Percentiles rank a stretch among this genome's conserved stretches.
Evolutionary conservation across 2,888 invertebrate species (phyloP).

Genomic region (Tetrapedia diversipes): DNA sequence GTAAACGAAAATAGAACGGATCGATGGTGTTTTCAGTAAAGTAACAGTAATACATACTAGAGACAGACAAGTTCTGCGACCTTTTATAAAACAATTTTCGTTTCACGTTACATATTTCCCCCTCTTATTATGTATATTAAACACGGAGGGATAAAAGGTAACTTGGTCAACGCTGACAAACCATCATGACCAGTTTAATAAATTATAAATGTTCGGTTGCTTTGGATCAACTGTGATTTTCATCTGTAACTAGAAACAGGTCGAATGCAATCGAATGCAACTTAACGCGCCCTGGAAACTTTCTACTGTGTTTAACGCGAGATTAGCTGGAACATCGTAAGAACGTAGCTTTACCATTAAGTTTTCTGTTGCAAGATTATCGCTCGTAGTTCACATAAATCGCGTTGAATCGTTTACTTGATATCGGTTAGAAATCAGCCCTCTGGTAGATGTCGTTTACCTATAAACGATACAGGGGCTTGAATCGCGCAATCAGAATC

Average conservation of each 20-base stretch:
- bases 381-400: neutral
- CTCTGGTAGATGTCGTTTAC: neutral
- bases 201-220: too few relatives aligned
- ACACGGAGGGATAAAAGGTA: too few relatives aligned
- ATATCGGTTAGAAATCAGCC: neutral
- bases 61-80: slow-evolving; percentile 5
- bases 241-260: too few relatives aligned
- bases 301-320: too few relatives aligned
- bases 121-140: too few relatives aligned
- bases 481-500: neutral
- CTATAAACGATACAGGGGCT: neutral
- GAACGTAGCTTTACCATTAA: neutral
- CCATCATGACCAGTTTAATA: too few relatives aligned
- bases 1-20: slow-evolving; percentile 44
- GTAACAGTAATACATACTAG: slow-evolving; percentile 28
- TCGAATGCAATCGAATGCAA: too few relatives aligned
- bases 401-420: slow-evolving; percentile 7
- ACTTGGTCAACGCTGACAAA: neutral
- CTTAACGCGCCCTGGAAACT: too few relatives aligned
- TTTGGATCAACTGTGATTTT: too few relatives aligned
- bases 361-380: neutral
- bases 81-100: slow-evolving; percentile 27
- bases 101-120: slow-evolving; percentile 6
- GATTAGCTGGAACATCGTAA: too few relatives aligned
- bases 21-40: slow-evolving; percentile 43